phyloP scores from a whole-genome alignment of 2,888 invertebrate genomes.

The Pterostichus niger region DNA sequence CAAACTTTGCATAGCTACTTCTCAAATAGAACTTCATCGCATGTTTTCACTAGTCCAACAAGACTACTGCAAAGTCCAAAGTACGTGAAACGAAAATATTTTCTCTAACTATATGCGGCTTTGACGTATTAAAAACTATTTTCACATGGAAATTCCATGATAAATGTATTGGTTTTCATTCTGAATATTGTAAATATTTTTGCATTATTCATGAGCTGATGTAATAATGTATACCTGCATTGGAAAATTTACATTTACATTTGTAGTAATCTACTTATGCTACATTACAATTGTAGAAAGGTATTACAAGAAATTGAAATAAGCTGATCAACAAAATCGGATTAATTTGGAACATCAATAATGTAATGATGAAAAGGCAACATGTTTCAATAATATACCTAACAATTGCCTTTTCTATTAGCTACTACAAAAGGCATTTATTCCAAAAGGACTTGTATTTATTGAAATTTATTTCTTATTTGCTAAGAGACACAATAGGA shows the following conservation, averaged over 20 bases:
- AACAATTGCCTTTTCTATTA: too few relatives aligned
- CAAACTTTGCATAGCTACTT: constrained; percentile 64
- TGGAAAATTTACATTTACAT: constrained; percentile 22
- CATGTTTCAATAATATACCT: neutral
- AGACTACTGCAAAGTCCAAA: neutral
- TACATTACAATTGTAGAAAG: neutral
- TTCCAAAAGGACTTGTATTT: too few relatives aligned
- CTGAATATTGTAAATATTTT: constrained; percentile 28
- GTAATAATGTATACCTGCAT: neutral
- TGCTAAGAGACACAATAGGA: too few relatives aligned
- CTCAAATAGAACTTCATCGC: constrained; percentile 61
- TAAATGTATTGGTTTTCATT: constrained; percentile 40
- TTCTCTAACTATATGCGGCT: constrained; percentile 18
- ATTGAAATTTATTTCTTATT: too few relatives aligned
- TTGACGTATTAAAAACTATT: constrained; percentile 38
- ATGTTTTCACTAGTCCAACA: constrained; percentile 47
- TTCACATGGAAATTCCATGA: constrained; percentile 12
- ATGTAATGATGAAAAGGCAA: neutral
- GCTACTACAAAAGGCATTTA: too few relatives aligned
- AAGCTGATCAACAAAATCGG: constrained; percentile 2
- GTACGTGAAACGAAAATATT: constrained; percentile 48
- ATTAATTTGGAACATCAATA: constrained; percentile 3
- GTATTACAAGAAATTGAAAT: neutral
- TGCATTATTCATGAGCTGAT: constrained; percentile 41
- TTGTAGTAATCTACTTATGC: constrained; percentile 10